phyloP scores from a whole-genome alignment of 2,797 vertebrate genomes.

The Lepus townsendii region DNA sequence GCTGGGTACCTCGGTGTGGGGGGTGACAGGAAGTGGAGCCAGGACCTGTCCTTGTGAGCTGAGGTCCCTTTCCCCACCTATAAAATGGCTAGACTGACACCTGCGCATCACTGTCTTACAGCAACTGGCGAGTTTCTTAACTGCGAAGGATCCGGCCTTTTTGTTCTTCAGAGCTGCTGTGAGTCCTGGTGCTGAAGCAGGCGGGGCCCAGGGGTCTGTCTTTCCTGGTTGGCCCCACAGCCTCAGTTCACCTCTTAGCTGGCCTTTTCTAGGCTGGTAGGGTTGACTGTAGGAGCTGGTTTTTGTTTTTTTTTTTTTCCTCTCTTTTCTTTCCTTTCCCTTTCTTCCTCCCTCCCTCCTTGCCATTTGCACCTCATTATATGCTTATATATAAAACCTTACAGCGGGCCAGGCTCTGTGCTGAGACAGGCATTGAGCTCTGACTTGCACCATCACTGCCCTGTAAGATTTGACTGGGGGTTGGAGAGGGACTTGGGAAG shows the following conservation, averaged over 20 bases:
- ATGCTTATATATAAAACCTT: slow-evolving; percentile 12
- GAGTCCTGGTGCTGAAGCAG: slow-evolving; percentile 85
- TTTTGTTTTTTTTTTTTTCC: neutral
- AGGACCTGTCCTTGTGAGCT: neutral
- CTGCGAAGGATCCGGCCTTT: slow-evolving; percentile 98
- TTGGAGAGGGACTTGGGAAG: neutral
- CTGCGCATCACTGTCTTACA: slow-evolving; percentile 82
- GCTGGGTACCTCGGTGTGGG: neutral
- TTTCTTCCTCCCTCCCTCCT: slow-evolving; percentile 13
- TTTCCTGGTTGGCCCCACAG: neutral
- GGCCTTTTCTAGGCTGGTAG: neutral
- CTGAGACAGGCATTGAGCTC: neutral
- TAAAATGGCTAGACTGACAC: neutral
- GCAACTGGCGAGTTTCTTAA: slow-evolving; percentile 98
- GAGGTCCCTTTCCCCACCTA: neutral
- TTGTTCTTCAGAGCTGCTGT: slow-evolving; percentile 98
- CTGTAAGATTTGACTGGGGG: neutral
- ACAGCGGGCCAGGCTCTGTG: neutral
- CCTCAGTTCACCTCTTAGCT: neutral
- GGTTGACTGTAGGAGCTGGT: neutral
- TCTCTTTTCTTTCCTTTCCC: neutral
- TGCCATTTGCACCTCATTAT: neutral
- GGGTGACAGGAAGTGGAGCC: slow-evolving; percentile 3
- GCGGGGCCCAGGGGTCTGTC: neutral
- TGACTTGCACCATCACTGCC: neutral